Evolutionary conservation across 2,113 vertebrate genomes (phyloP), one percentile per base, ranked within the genome.

Genomic region (Gymnocephalus cernua): DNA sequence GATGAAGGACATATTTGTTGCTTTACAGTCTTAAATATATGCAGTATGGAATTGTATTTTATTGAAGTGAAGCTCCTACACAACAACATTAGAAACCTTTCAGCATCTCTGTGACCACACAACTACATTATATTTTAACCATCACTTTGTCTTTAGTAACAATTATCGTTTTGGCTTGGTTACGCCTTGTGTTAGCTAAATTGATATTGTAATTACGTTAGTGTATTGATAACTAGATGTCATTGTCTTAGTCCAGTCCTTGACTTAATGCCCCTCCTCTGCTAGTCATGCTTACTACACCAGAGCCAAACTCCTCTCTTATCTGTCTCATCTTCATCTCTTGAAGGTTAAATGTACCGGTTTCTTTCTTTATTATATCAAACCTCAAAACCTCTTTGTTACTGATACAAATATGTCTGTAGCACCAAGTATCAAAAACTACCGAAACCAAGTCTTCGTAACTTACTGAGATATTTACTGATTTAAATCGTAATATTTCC

Each of bases 211-310:
- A 27, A 66, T 80, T 47, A 59, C 10, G 16, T 53, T 38, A 38
- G 6, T 63, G n/a, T 63, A 86, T 77, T 74, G 77, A 86, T 87
- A 72, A 50, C 35, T 48, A 48, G 69, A 67, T 48, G 9, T 45
- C 48, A 69, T 53, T 78, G 23, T 78, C 53, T 73, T 38, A 59
- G 65, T 19, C 38, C 18, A 85, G 69, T 47, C 72, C 78, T 84
- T 82, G 80, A 82, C 75, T 62, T 38, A 4, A 19, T 62, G 16
- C 12, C 48, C 63, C 47, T 65, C 18, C 13, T 63, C 6, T 50
- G 9, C 51, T 68, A 74, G 29, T 54, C 3, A 3, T 45, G 25
- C 54, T 71, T 19, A 74, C 27, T 16, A n/a, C 53, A 70, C 25
- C 29, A 1, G 10, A 27, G 9, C 23, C 18, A 32, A 0, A 18